Base-by-base conservation (phyloP, 2,797 vertebrate genomes). In the Macropodus opercularis region DNA sequence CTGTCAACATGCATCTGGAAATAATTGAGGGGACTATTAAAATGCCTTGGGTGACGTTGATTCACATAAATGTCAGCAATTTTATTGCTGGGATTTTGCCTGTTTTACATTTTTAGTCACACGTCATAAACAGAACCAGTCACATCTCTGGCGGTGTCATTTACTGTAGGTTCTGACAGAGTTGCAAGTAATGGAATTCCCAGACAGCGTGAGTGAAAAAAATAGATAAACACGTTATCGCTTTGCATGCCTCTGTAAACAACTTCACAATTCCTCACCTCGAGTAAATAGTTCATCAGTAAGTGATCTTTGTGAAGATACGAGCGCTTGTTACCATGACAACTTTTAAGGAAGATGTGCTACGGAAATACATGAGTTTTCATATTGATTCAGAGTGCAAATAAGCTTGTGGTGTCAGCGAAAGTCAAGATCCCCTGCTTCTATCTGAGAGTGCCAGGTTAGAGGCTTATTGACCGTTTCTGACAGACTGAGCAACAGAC, bases 1-100 rank as follows among this genome's bases (percentile, higher is more conserved):
- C 65, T 69, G 77, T 86, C 83, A 72, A 59, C 34, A 5, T 8
- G 39, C 32, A 68, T 89, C 90, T 92, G 90, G 89, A 84, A 91
- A 80, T 86, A 88, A 90, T 91, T 90, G 74, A 59, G 60, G 41
- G 49, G 71, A 40, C 74, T 59, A 83, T 92, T 89, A 88, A 90
- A 86, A 73, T 81, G 83, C 79, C 85, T 84, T 11, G 72, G 75
- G 59, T 87, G 72, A 88, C 74, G 60, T 63, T 63, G 50, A 78
- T 58, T 75, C 61, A 75, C 63, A 79, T 85, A 84, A 86, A 87
- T 65, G 76, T 51, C 76, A 68, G 49, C 52, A 74, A 80, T 87
- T 81, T 75, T 50, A 69, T 66, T 21, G 63, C 63, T 71, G 83
- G 70, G 84, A 87, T 87, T 85, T 60, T 55, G 83, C 63, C 84